Evolutionary conservation across 1,140 invertebrate species (phyloP).

Genomic region (Drosophila biarmipes): DNA sequence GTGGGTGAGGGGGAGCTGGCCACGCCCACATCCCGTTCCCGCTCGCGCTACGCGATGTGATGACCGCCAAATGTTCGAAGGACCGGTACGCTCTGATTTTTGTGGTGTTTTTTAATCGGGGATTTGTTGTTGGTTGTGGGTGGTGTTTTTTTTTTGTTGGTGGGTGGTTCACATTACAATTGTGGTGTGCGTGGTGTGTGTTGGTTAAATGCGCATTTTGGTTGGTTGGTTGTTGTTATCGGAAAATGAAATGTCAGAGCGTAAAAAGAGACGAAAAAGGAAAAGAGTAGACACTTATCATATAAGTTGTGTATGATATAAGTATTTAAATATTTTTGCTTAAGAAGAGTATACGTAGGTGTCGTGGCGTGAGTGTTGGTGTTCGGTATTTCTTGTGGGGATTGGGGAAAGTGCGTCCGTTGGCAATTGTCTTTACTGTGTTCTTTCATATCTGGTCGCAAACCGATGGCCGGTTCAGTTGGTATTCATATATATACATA

Average conservation of each 20-base stretch:
- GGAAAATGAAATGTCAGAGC: slow-evolving; percentile 82
- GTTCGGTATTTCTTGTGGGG: slow-evolving; percentile 28
- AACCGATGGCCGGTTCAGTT: slow-evolving; percentile 10
- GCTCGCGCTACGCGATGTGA: slow-evolving; percentile 84
- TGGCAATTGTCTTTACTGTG: slow-evolving; percentile 23
- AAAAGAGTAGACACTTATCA: slow-evolving; percentile 82
- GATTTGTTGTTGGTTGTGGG: slow-evolving; percentile 30
- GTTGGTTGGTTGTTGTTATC: slow-evolving; percentile 40
- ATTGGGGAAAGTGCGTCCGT: slow-evolving; percentile 60
- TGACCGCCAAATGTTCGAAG: slow-evolving; percentile 84
- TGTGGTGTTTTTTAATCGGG: slow-evolving; percentile 43
- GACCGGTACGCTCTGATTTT: slow-evolving; percentile 82
- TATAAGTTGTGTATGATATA: slow-evolving; percentile 83
- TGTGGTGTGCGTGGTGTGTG: slow-evolving; percentile 50
- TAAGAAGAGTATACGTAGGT: slow-evolving; percentile 64
- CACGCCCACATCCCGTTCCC: slow-evolving; percentile 79
- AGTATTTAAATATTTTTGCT: slow-evolving; percentile 63
- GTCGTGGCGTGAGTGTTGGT: slow-evolving; percentile 32
- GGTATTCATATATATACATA: slow-evolving; percentile 17
- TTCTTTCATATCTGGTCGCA: slow-evolving; percentile 7
- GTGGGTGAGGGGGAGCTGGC: slow-evolving; percentile 65
- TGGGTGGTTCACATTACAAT: slow-evolving; percentile 51
- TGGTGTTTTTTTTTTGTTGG: slow-evolving; percentile 34
- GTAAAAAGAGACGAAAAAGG: slow-evolving; percentile 83
- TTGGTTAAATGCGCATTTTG: slow-evolving; percentile 55